Base-by-base conservation (phyloP, 2,797 vertebrate species). In the Morus bassanus region DNA sequence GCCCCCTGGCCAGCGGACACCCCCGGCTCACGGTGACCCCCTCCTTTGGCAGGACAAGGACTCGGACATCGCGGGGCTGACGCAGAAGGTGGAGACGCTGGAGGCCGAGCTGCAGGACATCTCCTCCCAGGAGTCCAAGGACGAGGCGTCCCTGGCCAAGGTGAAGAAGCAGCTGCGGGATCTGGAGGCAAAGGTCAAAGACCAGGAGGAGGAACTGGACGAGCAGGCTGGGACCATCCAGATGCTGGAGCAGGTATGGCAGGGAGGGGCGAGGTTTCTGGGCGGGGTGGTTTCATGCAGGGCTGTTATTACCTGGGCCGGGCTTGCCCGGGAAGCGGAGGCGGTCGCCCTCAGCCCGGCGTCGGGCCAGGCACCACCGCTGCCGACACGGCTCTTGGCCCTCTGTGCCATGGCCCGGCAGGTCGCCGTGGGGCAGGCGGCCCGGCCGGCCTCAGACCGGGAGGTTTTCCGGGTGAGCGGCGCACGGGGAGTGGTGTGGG, bases 161-260 rank as follows among this genome's bases (percentile, higher is more conserved):
- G 98, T 99, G 95, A 99, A 98, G 97, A 99, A 99, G 97, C 99
- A 99, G 97, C 98, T 99, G 61, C 98, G 99, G 14, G 99, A 99
- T 96, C 96, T 99, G 92, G 99, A 99, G 96, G 99, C 99, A 25
- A 99, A 99, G 96, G 99, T 99, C 92, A 99, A 99, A 94, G 99
- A 99, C 97, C 99, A 99, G 97, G 99, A 99, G 96, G 99, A 99
- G 91, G 99, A 99, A 97, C 98, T 99, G 86, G 99, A 99, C 2
- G 99, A 99, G 92, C 99, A 99, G 97, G 99, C 99, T 3, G 99
- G 99, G 59, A 98, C 98, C 96, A 99, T 99, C 96, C 99, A 99
- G 98, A 99, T 99, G 99, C 97, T 99, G 97, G 99, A 99, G 92
- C 99, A 99, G 99, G 99, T 99, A 98, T 18, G 6, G 37, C 21